phyloP scores from a whole-genome alignment of 2,888 invertebrate species.

The Amphiduros pacificus region DNA sequence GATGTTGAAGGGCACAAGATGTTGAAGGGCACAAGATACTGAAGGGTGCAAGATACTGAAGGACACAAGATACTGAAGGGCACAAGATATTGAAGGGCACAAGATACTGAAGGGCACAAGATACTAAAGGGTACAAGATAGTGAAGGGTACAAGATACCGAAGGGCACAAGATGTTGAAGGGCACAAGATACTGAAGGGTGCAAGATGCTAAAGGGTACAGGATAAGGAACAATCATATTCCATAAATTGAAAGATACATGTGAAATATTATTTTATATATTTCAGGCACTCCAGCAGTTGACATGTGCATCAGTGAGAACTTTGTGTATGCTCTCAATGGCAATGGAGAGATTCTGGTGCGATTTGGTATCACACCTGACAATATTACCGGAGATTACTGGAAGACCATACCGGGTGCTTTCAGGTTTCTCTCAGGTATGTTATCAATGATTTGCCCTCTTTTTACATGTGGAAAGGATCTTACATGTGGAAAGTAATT shows the following conservation, averaged over 20 bases:
- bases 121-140: too few relatives aligned
- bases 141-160: too few relatives aligned
- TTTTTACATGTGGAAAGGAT: not conserved
- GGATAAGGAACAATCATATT: not conserved
- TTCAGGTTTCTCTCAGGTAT: conserved; percentile 47
- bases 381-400: conserved; percentile 52
- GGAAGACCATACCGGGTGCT: conserved; percentile 54
- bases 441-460: not conserved
- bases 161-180: too few relatives aligned
- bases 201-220: too few relatives aligned
- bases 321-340: conserved; percentile 51
- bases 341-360: conserved; percentile 45
- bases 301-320: conserved; percentile 56
- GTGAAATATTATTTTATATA: not conserved
- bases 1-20: too few relatives aligned
- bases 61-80: too few relatives aligned
- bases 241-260: not conserved
- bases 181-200: too few relatives aligned
- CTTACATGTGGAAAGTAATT: not conserved
- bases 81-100: too few relatives aligned
- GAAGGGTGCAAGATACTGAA: too few relatives aligned
- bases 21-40: too few relatives aligned
- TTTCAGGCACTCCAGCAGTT: conserved; percentile 57
- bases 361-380: conserved; percentile 45
- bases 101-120: too few relatives aligned